Evolutionary conservation across 2,113 vertebrate species (phyloP).

Genomic region (Pogona vitticeps): DNA sequence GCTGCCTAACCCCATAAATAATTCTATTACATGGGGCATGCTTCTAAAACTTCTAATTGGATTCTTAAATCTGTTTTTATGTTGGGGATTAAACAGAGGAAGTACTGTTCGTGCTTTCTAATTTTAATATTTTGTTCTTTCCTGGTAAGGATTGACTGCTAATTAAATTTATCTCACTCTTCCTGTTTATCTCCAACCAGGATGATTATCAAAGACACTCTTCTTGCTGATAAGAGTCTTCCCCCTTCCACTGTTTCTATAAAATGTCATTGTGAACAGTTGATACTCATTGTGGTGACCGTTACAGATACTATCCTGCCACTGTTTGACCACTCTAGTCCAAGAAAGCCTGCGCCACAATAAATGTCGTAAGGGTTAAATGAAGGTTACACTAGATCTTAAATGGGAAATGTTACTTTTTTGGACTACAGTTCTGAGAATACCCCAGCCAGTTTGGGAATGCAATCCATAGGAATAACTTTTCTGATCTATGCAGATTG

Average conservation of each 20-base stretch:
- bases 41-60: not conserved
- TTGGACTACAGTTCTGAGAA: no score
- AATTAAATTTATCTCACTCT: not conserved
- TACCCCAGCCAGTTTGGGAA: no score
- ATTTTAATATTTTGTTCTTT: slow-evolving; percentile 1
- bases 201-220: not conserved
- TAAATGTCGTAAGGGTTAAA: not conserved
- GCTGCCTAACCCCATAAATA: not conserved
- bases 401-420: no score
- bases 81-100: not conserved
- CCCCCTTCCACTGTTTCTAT: not conserved
- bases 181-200: not conserved
- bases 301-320: slow-evolving; percentile 26
- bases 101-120: not conserved
- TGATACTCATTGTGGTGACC: slow-evolving; percentile 15
- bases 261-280: not conserved
- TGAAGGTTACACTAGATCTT: no score
- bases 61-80: not conserved
- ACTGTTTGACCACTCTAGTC: slow-evolving; percentile 11
- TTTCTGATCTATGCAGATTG: no score
- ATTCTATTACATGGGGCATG: not conserved
- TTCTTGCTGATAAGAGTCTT: not conserved
- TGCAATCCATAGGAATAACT: no score
- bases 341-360: not conserved
- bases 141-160: not conserved